phyloP scores from a whole-genome alignment of 2,888 invertebrate genomes.

The Acronicta aceris region DNA sequence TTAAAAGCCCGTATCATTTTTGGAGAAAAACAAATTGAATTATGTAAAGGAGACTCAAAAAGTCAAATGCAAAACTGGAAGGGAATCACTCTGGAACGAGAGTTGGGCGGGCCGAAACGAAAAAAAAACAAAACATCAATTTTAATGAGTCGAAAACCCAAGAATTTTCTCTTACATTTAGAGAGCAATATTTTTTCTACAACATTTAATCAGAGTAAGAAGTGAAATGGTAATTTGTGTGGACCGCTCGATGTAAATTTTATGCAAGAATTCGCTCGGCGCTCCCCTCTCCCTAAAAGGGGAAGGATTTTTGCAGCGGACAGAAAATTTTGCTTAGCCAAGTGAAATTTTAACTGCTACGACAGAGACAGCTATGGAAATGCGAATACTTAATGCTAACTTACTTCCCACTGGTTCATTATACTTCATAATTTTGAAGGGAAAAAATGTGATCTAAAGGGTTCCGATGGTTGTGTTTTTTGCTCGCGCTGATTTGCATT shows the following conservation, averaged over 20 bases:
- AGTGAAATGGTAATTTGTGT: slow-evolving; percentile 89
- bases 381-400: slow-evolving; percentile 88
- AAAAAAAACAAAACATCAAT: slow-evolving; percentile 84
- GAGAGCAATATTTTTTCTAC: slow-evolving; percentile 89
- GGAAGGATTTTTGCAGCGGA: slow-evolving; percentile 87
- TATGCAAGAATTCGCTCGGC: slow-evolving; percentile 87
- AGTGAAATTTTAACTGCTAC: slow-evolving; percentile 89
- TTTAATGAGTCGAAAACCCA: slow-evolving; percentile 87
- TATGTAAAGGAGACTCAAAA: slow-evolving; percentile 59
- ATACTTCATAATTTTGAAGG: slow-evolving; percentile 86
- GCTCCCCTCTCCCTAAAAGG: slow-evolving; percentile 84
- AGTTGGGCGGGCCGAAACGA: slow-evolving; percentile 55
- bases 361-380: slow-evolving; percentile 87
- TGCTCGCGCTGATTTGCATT: slow-evolving; percentile 36
- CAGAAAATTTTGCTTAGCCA: slow-evolving; percentile 89
- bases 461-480: slow-evolving; percentile 60
- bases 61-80: slow-evolving; percentile 69
- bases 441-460: slow-evolving; percentile 79
- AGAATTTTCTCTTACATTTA: slow-evolving; percentile 87
- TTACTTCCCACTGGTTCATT: slow-evolving; percentile 88
- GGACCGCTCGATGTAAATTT: slow-evolving; percentile 89
- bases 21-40: slow-evolving; percentile 63
- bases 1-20: slow-evolving; percentile 54
- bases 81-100: slow-evolving; percentile 64
- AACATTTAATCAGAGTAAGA: slow-evolving; percentile 89